Evolutionary conservation across 2,888 invertebrate species (phyloP), one percentile per base, ranked within the genome.

Genomic region (Andrena fulva): DNA sequence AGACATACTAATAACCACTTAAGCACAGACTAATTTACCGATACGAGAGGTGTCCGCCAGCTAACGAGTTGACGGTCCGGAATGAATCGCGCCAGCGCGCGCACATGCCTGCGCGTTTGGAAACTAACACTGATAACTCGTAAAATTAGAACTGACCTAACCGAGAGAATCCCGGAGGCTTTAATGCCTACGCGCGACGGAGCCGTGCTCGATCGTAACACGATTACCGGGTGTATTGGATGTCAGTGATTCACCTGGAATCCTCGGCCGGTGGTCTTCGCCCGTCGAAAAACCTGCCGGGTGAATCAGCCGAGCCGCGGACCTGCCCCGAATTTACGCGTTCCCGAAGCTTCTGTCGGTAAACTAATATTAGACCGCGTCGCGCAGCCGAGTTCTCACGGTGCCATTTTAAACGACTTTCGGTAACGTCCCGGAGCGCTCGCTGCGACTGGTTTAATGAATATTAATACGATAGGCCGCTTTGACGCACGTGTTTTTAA

Each of bases 81-180:
- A 80, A 85, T 70, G 68, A 71, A 48, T 48, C 12, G 68, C 29
- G n/a, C 31, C 35, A 54, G 52, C 31, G 48, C 5, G 20, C 20
- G 20, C 20, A 20, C 20, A 24, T n/a, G 2, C 42, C 20, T 27
- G 10, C 10, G 24, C 20, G 12, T 50, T 52, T 48, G 60, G 63
- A 33, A 68, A 75, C 82, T 74, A 77, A 52, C 35, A 64, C 73
- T 56, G 74, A 74, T 78, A 79, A 71, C 87, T 85, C 82, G 76
- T 91, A 90, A 91, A 91, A 91, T 91, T 91, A 91, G 90, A 91
- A 79, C 89, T 89, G 91, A 90, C 89, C 89, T 89, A 90, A 91
- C 83, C 87, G 75, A 59, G 77, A 74, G 73, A 82, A 78, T 72
- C 80, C 76, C 64, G 31, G 75, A 66, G 77, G 75, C 62, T 71